These are phyloP conservation scores for Pseudomugil tenellus DNA, from an alignment of 2,797 vertebrate genomes.

Conservation along the genomic window DNA sequence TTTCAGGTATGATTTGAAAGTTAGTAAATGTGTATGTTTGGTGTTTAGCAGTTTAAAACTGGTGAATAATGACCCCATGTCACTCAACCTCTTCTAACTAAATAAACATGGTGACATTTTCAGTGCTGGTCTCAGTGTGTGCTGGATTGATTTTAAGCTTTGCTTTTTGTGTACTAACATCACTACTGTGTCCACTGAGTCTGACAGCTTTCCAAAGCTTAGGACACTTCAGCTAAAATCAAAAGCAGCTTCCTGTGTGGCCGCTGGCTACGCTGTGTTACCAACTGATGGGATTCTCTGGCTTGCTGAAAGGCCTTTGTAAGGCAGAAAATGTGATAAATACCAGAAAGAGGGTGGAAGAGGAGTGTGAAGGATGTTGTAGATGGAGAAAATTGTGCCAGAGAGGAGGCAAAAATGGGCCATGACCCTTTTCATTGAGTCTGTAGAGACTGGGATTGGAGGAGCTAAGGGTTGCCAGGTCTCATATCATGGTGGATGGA, in stretches of 20 bases:
- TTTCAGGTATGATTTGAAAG: background rate
- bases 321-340: constrained; percentile 63
- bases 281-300: constrained; percentile 62
- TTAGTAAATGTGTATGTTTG: background rate
- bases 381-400: constrained; percentile 27
- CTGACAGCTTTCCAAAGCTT: constrained; percentile 57
- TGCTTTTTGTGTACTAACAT: constrained; percentile 36
- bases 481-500: constrained; percentile 36
- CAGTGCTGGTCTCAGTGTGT: constrained; percentile 8
- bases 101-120: constrained; percentile 47
- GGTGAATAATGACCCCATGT: background rate
- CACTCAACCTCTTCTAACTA: background rate
- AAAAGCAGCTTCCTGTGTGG: constrained; percentile 63
- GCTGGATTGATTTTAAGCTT: constrained; percentile 53
- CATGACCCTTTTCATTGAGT: constrained; percentile 47
- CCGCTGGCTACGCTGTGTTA: constrained; percentile 44
- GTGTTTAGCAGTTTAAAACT: background rate
- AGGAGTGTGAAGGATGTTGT: constrained; percentile 30
- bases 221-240: constrained; percentile 52
- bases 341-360: constrained; percentile 30
- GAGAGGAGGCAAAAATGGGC: constrained; percentile 27
- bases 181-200: constrained; percentile 36
- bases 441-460: constrained; percentile 43
- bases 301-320: constrained; percentile 40
- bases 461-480: constrained; percentile 39